These are phyloP conservation scores for Eubasilissa regina DNA, from an alignment of 1,140 invertebrate genomes.

Conservation along the genomic window DNA sequence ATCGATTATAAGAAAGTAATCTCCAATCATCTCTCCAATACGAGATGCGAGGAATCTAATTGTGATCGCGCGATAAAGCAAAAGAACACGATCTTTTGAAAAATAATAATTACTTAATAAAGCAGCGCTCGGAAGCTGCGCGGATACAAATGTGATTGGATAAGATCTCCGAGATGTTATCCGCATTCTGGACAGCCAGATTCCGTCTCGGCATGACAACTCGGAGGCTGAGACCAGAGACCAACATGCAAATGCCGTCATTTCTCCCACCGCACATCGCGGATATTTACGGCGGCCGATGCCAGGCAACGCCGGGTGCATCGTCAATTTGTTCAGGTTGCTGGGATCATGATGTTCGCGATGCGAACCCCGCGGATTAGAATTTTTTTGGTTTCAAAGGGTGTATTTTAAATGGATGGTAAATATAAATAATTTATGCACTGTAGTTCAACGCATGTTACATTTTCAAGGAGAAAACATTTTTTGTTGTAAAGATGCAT, in stretches of 20 bases:
- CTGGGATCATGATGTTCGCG: too few species aligned
- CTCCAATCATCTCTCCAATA: conserved; percentile 11
- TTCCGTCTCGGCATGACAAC: background rate
- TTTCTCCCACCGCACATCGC: background rate
- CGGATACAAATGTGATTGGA: background rate
- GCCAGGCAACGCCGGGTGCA: background rate
- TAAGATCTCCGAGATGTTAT: background rate
- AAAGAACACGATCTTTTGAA: conserved; percentile 8
- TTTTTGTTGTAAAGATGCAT: too few species aligned
- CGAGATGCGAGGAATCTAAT: conserved; percentile 11
- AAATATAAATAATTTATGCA: too few species aligned
- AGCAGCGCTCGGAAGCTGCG: background rate
- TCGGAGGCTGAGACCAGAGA: background rate
- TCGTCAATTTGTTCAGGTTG: too few species aligned
- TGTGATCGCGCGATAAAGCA: background rate
- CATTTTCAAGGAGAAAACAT: too few species aligned
- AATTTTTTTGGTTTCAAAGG: too few species aligned
- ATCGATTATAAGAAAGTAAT: background rate
- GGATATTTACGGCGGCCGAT: background rate
- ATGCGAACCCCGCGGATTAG: too few species aligned
- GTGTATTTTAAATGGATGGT: too few species aligned
- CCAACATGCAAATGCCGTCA: background rate
- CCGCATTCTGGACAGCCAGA: too few species aligned
- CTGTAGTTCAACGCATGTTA: too few species aligned
- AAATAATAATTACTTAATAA: conserved; percentile 22